These are phyloP conservation scores for Bathynomus jamesi DNA, from an alignment of 1,140 invertebrate species.

Conservation along the genomic window DNA sequence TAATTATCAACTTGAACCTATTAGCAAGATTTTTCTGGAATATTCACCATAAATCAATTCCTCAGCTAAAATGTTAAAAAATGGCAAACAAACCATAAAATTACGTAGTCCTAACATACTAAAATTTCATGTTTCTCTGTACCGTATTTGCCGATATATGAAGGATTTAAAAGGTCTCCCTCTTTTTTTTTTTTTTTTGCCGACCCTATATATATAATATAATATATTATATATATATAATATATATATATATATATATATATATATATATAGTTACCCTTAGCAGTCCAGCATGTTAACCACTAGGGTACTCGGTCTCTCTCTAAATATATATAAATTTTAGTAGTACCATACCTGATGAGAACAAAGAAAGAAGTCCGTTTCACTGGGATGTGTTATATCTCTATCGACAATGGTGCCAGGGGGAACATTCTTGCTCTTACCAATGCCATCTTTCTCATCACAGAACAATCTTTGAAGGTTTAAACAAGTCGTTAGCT, in stretches of 20 bases:
- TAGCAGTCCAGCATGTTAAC: background rate
- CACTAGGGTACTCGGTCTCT: background rate
- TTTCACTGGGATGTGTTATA: slow-evolving; percentile 70
- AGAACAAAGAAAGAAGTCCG: slow-evolving; percentile 77
- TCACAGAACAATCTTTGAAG: slow-evolving; percentile 13
- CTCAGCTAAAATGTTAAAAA: too few relatives aligned
- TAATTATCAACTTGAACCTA: too few relatives aligned
- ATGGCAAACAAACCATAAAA: too few relatives aligned
- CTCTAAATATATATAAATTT: slow-evolving; percentile 14
- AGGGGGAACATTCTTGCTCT: slow-evolving; percentile 60
- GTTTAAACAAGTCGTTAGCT: too few relatives aligned
- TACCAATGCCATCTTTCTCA: slow-evolving; percentile 35
- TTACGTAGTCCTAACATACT: too few relatives aligned
- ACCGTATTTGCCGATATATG: too few relatives aligned
- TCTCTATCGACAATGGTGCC: slow-evolving; percentile 73
- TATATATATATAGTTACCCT: background rate
- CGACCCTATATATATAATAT: background rate
- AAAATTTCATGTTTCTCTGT: too few relatives aligned
- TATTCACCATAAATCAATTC: too few relatives aligned
- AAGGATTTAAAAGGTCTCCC: too few relatives aligned
- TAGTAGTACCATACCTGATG: slow-evolving; percentile 47
- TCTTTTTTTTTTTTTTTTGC: too few relatives aligned
- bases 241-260: slow-evolving; percentile 3
- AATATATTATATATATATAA: background rate
- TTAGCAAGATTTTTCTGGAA: too few relatives aligned